A percentile compares a stretch with the other conserved stretches of the same genome.
Conservation (phyloP, 2,888 invertebrate genomes). For the Acleris holmiana region DNA sequence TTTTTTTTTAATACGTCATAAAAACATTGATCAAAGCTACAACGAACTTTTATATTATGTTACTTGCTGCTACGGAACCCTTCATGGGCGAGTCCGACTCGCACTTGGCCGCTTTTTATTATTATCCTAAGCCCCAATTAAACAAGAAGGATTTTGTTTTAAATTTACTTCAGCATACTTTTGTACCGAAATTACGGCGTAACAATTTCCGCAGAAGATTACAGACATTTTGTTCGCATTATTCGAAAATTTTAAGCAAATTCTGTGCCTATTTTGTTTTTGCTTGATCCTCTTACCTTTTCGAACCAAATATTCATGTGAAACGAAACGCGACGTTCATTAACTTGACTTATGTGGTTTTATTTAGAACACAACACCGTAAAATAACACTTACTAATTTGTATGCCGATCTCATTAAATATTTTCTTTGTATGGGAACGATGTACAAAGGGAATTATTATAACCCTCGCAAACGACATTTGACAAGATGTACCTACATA, state of each 20-base stretch:
- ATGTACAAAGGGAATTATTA: not conserved
- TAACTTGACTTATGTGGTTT: constrained; percentile 3
- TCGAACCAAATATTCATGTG: not conserved
- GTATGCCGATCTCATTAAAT: constrained; percentile 15
- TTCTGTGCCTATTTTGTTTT: constrained; percentile 9
- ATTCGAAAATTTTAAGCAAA: constrained; percentile 15
- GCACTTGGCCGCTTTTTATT: too few species aligned
- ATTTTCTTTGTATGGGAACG: not conserved
- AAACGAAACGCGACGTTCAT: constrained; percentile 6
- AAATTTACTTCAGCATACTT: constrained; percentile 41
- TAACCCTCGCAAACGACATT: too few species aligned
- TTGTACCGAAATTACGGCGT: constrained; percentile 43
- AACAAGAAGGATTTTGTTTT: constrained; percentile 45
- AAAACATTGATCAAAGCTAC: too few species aligned
- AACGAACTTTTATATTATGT: too few species aligned
- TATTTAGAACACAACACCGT: constrained; percentile 9
- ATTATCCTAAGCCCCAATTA: constrained; percentile 47
- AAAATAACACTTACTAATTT: constrained; percentile 14
- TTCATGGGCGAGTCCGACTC: too few species aligned
- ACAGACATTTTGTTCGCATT: constrained; percentile 18
- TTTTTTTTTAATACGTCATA: too few species aligned
- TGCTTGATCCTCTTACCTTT: not conserved
- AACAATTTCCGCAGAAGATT: constrained; percentile 25
- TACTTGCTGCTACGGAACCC: too few species aligned
- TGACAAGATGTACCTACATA: too few species aligned